phyloP scores from a whole-genome alignment of 2,113 vertebrate species.

The Sebastes fasciatus region DNA sequence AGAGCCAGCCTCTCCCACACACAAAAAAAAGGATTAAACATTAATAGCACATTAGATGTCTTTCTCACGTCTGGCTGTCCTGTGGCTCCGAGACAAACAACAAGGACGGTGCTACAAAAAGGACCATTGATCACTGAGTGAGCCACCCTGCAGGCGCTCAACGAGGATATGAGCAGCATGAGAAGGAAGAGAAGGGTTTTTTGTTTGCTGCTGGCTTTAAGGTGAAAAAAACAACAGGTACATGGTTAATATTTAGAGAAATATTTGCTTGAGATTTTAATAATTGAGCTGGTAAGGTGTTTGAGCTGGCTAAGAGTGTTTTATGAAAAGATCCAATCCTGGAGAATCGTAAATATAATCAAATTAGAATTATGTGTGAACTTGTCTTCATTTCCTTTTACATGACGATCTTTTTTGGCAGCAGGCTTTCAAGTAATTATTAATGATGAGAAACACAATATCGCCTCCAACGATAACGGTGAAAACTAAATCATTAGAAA shows the following conservation, averaged over 20 bases:
- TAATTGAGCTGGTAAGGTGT: background rate
- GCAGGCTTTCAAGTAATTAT: slow-evolving; percentile 6
- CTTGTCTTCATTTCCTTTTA: background rate
- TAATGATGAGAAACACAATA: slow-evolving; percentile 22
- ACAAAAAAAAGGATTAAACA: slow-evolving; percentile 64
- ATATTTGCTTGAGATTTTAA: background rate
- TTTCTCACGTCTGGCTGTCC: slow-evolving; percentile 64
- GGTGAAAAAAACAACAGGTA: background rate
- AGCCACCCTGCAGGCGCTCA: slow-evolving; percentile 40
- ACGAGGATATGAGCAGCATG: slow-evolving; percentile 17
- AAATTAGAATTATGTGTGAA: background rate
- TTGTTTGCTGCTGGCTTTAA: background rate
- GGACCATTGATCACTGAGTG: slow-evolving; percentile 54
- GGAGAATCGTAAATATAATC: background rate
- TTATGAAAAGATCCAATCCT: too few relatives aligned
- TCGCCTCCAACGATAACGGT: background rate
- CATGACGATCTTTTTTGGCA: background rate
- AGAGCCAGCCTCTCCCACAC: slow-evolving; percentile 19
- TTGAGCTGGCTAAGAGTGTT: background rate
- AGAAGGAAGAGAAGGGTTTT: slow-evolving; percentile 4
- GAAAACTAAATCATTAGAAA: slow-evolving; percentile 11
- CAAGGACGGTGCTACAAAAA: slow-evolving; percentile 49
- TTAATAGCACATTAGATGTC: slow-evolving; percentile 59
- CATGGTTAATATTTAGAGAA: background rate
- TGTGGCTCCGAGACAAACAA: slow-evolving; percentile 62